A percentile compares a stretch with the other conserved stretches of the same genome.
phyloP scores from a whole-genome alignment of 1,140 invertebrate genomes.

The Coelopa frigida region DNA sequence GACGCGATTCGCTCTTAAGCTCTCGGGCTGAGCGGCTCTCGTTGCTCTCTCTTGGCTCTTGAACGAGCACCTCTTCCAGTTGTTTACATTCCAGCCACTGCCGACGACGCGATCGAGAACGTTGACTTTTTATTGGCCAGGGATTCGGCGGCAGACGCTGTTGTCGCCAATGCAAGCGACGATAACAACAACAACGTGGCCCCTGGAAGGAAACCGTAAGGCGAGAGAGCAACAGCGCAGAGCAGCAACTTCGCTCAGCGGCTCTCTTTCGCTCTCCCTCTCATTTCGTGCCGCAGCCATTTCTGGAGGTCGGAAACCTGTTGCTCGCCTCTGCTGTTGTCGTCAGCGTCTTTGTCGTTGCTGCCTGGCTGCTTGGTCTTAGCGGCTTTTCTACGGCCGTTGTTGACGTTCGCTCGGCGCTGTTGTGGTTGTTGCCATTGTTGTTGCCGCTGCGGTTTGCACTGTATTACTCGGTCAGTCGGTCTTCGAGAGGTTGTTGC shows the following conservation, averaged over 20 bases:
- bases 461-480: slow-evolving; percentile 45
- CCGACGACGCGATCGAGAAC: too few relatives aligned
- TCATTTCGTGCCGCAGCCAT: not conserved
- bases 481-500: slow-evolving; percentile 45
- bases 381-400: slow-evolving; percentile 2
- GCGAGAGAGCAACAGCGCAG: slow-evolving; percentile 12
- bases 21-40: too few relatives aligned
- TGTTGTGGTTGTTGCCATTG: slow-evolving; percentile 13
- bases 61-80: too few relatives aligned
- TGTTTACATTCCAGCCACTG: too few relatives aligned
- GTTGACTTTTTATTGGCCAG: slow-evolving; percentile 35
- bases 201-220: slow-evolving; percentile 39
- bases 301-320: slow-evolving; percentile 1
- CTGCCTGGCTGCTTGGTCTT: not conserved
- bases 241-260: slow-evolving; percentile 31
- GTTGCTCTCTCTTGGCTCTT: too few relatives aligned
- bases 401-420: not conserved
- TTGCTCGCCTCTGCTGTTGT: not conserved
- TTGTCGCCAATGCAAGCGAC: slow-evolving; percentile 23
- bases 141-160: slow-evolving; percentile 38
- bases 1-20: too few relatives aligned
- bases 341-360: too few relatives aligned
- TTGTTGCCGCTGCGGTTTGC: slow-evolving; percentile 22
- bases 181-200: slow-evolving; percentile 10
- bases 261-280: slow-evolving; percentile 22